Evolutionary conservation across 2,113 vertebrate species (phyloP), one percentile per base, ranked within the genome.

Genomic region (Percina caprodes): DNA sequence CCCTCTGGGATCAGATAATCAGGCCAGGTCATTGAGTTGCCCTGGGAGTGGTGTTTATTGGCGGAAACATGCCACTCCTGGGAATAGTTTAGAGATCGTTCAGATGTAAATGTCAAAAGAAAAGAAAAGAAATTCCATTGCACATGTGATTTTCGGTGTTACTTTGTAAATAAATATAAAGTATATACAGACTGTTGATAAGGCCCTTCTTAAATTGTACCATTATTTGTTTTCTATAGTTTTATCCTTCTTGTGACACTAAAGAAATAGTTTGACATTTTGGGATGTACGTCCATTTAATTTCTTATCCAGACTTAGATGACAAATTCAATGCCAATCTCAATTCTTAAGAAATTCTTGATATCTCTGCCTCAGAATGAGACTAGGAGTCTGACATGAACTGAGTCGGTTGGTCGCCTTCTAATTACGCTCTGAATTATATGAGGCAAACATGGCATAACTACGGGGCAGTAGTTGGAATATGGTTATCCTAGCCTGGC

Each of bases 1-100:
- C 77, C 73, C 58, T 77, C 51, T 65, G 42, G 16, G 45, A 76
- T 61, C 73, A 39, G 18, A 51, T 78, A 69, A 78, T 68, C 45
- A 42, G 85, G 71, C 21, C 60, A 23, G 65, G 63, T 73, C 83
- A 78, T 4, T 16, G 85, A 85, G 76, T 78, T 77, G 66, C 9
- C 2, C 23, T 63, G 58, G 69, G 79, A 49, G 73, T 69, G 63
- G 62, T 19, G 35, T 81, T 77, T 67, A 80, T 80, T 42, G 26
- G 21, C 11, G 4, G 24, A 54, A 60, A 30, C 52, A 77, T 72
- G 49, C 56, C 42, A 35, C 66, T n/a, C 10, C 83, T 69, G 54
- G 63, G 16, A 81, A 65, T 67, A 88, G 39, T n/a, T 68, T 30
- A 48, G 15, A 18, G 24, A 81, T 10, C 62, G 62, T 73, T 69